Evolutionary conservation across 2,113 vertebrate species (phyloP), one percentile per base, ranked within the genome.

Genomic region (Ivindomyrus marchei): DNA sequence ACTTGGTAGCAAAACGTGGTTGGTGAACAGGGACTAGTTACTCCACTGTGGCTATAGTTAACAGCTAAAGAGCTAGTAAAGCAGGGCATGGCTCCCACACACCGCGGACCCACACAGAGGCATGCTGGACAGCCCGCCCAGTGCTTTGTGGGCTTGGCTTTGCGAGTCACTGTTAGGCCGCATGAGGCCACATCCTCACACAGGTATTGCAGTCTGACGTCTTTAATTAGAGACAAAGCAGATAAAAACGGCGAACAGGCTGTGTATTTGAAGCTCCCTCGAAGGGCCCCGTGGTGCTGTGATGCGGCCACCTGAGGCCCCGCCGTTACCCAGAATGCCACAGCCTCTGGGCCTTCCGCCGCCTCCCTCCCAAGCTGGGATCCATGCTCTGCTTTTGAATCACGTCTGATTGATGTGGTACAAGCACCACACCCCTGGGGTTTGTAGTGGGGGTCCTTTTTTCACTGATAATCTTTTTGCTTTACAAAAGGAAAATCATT

Each of bases 401-500:
- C 85, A 83, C 77, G 10, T 91, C 84, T 86, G 85, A 91, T 91
- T 89, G 90, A 89, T 91, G 90, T 42, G 17, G 80, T 74, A 91
- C 88, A 89, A 83, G 87, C 42, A 24, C 52, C 42, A 36, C 66
- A 80, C 66, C 90, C 70, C 39, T 17, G 39, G 87, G 87, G 50
- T 52, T 84, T 87, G 85, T n/a, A 31, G 56, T 27, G 88, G 77
- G 87, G 87, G 88, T 21, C 49, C 27, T 47, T 89, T 21, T 45
- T 52, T 62, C 46, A 45, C 87, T 86, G 88, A 91, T 91, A 88
- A 91, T 56, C 90, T 91, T 91, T 88, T 84, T 84, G 88, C 87
- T 89, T 84, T 86, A 89, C 77, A 66, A 85, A 77, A 89, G 88
- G 88, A 91, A 89, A 91, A 91, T 89, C 87, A 62, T 91, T 89